Evolutionary conservation across 2,797 vertebrate genomes (phyloP).

Genomic region (Phaenicophaeus curvirostris): DNA sequence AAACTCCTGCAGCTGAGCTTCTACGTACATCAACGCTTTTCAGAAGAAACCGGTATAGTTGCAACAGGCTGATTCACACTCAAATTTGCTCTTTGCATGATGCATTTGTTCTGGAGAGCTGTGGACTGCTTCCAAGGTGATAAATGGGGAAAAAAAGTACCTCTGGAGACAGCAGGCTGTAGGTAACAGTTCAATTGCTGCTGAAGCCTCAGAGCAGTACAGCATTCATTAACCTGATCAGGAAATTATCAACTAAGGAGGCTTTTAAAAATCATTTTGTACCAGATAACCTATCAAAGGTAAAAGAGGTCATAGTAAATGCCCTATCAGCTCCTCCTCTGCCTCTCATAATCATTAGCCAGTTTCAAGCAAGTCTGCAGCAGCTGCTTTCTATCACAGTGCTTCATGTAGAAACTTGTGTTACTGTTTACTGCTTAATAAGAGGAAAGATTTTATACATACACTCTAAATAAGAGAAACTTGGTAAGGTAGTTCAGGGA

Average conservation of each 20-base stretch:
- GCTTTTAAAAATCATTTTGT: neutral
- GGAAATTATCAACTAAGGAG: neutral
- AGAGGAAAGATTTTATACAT: neutral
- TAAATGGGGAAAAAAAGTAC: neutral
- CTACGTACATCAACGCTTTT: neutral
- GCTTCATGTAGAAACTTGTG: neutral
- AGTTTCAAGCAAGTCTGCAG: neutral
- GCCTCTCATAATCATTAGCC: neutral
- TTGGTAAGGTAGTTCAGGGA: neutral
- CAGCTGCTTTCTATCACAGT: neutral
- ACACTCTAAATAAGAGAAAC: neutral
- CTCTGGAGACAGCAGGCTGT: neutral
- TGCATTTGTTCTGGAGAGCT: neutral
- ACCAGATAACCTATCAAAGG: neutral
- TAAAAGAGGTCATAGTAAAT: neutral
- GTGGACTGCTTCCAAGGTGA: neutral
- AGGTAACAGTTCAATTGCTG: neutral
- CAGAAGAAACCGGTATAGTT: neutral
- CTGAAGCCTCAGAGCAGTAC: neutral
- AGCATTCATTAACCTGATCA: neutral
- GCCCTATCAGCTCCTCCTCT: neutral
- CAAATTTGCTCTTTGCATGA: rapidly evolving
- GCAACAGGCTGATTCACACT: neutral
- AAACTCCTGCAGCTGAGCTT: neutral
- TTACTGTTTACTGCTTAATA: neutral